phyloP scores from a whole-genome alignment of 2,888 invertebrate genomes.

The Rosalia funebris region DNA sequence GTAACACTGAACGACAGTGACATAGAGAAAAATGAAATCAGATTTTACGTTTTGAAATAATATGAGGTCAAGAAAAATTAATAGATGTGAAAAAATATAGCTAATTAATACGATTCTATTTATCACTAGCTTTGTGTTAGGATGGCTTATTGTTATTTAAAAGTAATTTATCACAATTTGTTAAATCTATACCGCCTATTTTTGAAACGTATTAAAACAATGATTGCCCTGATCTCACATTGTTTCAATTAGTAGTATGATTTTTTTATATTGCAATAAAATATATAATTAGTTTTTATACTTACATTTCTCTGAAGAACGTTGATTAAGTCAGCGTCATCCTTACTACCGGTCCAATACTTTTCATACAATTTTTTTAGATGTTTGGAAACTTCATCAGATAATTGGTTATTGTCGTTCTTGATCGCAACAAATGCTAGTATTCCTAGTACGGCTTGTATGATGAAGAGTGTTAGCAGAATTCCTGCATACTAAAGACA shows the following conservation, averaged over 20 bases:
- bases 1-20: no score
- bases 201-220: no score
- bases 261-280: no score
- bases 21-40: no score
- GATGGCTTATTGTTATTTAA: no score
- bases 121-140: background rate
- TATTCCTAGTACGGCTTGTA: slow-evolving; percentile 75
- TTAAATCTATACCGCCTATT: background rate
- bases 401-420: slow-evolving; percentile 63
- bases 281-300: no score
- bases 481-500: slow-evolving; percentile 60
- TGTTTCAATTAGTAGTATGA: no score
- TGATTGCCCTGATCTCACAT: no score
- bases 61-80: no score
- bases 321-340: slow-evolving; percentile 66
- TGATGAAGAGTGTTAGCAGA: slow-evolving; percentile 74
- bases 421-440: slow-evolving; percentile 72
- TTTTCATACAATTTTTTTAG: slow-evolving; percentile 63
- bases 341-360: slow-evolving; percentile 60
- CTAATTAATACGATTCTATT: background rate
- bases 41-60: no score
- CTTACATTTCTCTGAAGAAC: slow-evolving; percentile 70
- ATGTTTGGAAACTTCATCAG: slow-evolving; percentile 43
- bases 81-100: no score
- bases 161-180: background rate